Evolutionary conservation across 2,797 vertebrate genomes (phyloP), one percentile per base, ranked within the genome.

Genomic region (Prionace glauca): DNA sequence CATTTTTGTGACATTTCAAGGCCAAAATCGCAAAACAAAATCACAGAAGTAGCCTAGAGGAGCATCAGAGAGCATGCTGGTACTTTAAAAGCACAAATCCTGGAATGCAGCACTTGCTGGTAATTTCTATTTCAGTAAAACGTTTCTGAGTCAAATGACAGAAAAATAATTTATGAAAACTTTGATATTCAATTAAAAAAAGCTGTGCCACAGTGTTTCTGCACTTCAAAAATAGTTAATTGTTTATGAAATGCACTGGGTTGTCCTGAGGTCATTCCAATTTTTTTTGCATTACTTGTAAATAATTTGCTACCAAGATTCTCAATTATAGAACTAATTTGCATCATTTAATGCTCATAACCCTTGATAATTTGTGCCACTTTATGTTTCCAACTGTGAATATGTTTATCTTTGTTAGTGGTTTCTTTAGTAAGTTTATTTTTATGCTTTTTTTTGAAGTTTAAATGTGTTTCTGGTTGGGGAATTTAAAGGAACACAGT

Each of bases 1-100:
- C 24, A 93, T 93, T 93, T 41, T 93, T 93, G 50, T 93, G 91
- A 93, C 91, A 9, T 93, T 56, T 93, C 90, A 69, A 92, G 90
- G 90, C 62, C 62, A 69, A 69, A 93, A 93, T 18, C 18, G 45
- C 65, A 93, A 90, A 65, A 24, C 65, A 93, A 69, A 93, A 93
- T 93, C 91, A 71, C 32, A 36, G 32, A 65, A 67, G 26, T 69
- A 71, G 10, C 91, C 65, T 45, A 24, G 20, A 93, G 91, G 60
- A 71, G 91, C 4, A 41, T 67, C n/a, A 93, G 65, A 67, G 65
- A 41, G 91, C 91, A 93, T 22, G 91, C 91, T 93, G n/a, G 90
- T 67, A 69, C n/a, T 93, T 93, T 22, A 71, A 41, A 26, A 93
- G 65, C 65, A 69, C 36, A 71, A 93, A 69, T 69, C 65, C 65